A percentile compares a stretch with the other conserved stretches of the same genome.
Evolutionary conservation across 2,113 vertebrate species (phyloP).

Genomic region (Apteryx owenii): DNA sequence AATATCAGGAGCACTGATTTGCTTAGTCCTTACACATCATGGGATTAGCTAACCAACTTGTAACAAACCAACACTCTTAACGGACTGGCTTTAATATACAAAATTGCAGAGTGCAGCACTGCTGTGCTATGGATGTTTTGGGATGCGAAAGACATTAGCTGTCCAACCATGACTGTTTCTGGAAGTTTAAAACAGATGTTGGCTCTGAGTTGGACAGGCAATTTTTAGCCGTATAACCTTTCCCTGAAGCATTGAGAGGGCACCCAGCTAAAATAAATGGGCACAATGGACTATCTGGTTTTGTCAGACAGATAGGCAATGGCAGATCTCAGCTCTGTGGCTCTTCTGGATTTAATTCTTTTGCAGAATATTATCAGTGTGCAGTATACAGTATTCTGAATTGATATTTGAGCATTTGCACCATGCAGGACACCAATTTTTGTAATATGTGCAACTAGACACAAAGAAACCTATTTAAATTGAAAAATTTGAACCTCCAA

Average conservation of each 20-base stretch:
- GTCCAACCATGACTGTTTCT: accelerated
- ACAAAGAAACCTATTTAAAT: not conserved
- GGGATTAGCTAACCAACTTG: not conserved
- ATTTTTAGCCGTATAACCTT: not conserved
- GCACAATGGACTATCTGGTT: not conserved
- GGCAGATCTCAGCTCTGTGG: not conserved
- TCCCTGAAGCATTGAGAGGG: not conserved
- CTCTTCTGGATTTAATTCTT: not conserved
- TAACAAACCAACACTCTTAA: not conserved
- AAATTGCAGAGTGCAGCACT: accelerated
- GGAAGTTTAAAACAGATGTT: not conserved
- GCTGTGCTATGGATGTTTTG: not conserved
- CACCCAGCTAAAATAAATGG: not conserved
- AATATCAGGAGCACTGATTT: not conserved
- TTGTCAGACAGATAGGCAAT: not conserved
- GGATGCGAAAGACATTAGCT: accelerated
- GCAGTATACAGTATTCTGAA: not conserved
- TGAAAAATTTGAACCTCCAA: not conserved
- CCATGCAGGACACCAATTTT: not conserved
- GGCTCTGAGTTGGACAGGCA: not conserved
- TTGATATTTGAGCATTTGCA: not conserved
- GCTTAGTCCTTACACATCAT: not conserved
- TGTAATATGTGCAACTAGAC: not conserved
- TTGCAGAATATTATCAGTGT: not conserved
- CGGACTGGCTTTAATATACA: not conserved